A percentile compares a stretch with the other conserved stretches of the same genome.
Conservation (phyloP, 2,113 vertebrate species). For the Callipepla squamata region DNA sequence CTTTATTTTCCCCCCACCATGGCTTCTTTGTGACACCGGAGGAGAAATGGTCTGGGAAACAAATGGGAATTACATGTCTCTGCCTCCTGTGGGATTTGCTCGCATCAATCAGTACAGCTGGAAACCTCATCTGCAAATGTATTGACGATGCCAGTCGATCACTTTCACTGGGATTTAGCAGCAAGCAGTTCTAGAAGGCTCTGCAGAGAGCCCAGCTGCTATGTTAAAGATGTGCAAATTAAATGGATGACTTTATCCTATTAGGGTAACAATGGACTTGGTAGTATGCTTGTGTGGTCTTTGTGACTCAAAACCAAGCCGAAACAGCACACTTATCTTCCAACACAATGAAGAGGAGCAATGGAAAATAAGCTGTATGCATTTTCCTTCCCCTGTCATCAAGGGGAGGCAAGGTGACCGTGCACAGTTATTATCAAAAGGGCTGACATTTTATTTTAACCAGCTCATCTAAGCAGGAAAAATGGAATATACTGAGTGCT, state of each 20-base stretch:
- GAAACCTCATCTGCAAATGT: neutral
- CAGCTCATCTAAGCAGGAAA: neutral
- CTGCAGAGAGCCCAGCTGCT: neutral
- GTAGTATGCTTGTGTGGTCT: neutral
- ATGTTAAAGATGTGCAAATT: neutral
- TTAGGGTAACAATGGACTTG: neutral
- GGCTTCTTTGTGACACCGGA: neutral
- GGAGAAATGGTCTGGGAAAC: neutral
- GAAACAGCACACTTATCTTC: neutral
- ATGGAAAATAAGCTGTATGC: neutral
- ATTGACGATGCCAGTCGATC: neutral
- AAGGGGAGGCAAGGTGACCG: neutral
- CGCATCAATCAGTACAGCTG: neutral
- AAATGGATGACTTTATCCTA: neutral
- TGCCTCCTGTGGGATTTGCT: neutral
- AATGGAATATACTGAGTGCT: rapidly evolving
- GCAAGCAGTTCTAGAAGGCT: neutral
- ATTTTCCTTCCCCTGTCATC: neutral
- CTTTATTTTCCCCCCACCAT: neutral
- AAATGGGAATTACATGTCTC: neutral
- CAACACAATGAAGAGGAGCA: neutral
- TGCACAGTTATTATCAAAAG: neutral
- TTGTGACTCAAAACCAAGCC: neutral
- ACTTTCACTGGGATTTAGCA: neutral
- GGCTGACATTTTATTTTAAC: neutral